Percentiles rank a stretch among this genome's conserved stretches.
Evolutionary conservation across 2,888 invertebrate species (phyloP).

Genomic region (Drosophila anceps): DNA sequence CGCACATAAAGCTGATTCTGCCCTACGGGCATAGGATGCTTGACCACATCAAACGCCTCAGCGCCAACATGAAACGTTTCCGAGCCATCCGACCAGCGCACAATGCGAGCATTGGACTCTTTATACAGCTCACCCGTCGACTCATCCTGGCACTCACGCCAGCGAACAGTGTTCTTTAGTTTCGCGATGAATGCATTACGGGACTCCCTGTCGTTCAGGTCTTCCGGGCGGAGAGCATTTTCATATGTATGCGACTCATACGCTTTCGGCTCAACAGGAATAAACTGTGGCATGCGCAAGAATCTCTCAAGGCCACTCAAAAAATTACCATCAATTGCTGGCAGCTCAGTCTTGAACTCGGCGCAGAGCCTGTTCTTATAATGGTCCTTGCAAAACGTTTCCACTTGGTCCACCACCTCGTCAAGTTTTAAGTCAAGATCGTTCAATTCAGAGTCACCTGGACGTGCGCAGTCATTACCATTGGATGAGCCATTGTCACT

Average conservation of each 20-base stretch:
- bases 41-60: conserved; percentile 52
- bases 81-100: conserved; percentile 61
- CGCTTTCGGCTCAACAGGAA: conserved; percentile 24
- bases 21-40: conserved; percentile 18
- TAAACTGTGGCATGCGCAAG: conserved; percentile 43
- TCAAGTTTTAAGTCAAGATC: not conserved
- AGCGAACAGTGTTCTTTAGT: conserved; percentile 49
- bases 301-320: conserved; percentile 6
- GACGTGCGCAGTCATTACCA: not conserved
- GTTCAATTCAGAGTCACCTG: accelerated
- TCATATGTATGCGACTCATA: conserved; percentile 23
- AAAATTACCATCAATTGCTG: conserved; percentile 2
- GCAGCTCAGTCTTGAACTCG: conserved; percentile 43
- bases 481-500: not conserved
- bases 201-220: conserved; percentile 26
- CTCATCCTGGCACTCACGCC: conserved; percentile 43
- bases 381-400: conserved; percentile 1
- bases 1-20: conserved; percentile 43
- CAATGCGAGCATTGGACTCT: conserved; percentile 53
- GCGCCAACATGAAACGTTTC: conserved; percentile 65
- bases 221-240: conserved; percentile 1
- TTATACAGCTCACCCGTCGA: conserved; percentile 25
- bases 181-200: conserved; percentile 32
- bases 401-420: not conserved
- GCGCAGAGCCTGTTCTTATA: conserved; percentile 24